Conservation (phyloP, 2,888 invertebrate genomes). For the Drosophila mercatorum region DNA sequence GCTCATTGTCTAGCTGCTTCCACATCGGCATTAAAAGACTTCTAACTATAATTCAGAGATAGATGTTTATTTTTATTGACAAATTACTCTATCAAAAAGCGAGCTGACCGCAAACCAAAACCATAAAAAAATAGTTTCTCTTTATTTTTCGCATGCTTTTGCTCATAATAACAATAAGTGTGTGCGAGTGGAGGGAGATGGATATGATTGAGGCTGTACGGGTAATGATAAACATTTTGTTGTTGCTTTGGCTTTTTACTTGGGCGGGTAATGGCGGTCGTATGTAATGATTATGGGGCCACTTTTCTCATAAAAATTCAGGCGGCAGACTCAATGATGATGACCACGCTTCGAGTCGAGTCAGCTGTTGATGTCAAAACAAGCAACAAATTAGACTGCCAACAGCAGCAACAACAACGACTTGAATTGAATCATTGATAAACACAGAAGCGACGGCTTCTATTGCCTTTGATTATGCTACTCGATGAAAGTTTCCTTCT, state of each 20-base stretch:
- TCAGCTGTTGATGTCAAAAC: constrained; percentile 66
- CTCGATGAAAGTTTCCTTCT: constrained; percentile 14
- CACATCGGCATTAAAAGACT: neutral
- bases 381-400: constrained; percentile 70
- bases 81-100: constrained; percentile 61
- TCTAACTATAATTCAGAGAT: constrained; percentile 6
- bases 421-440: constrained; percentile 74
- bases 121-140: constrained; percentile 51
- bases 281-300: constrained; percentile 75
- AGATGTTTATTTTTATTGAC: constrained; percentile 53
- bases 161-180: constrained; percentile 20
- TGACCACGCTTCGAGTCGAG: constrained; percentile 28
- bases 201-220: constrained; percentile 37
- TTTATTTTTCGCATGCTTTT: constrained; percentile 30
- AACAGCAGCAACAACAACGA: constrained; percentile 7
- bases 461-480: constrained; percentile 49
- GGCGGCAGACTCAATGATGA: constrained; percentile 58
- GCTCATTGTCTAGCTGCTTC: neutral
- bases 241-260: constrained; percentile 30
- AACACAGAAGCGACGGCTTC: constrained; percentile 38
- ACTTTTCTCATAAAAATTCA: constrained; percentile 77
- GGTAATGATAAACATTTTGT: constrained; percentile 64
- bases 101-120: constrained; percentile 17
- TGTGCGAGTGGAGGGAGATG: neutral
- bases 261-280: constrained; percentile 67